Conservation (phyloP, 2,888 invertebrate species). For the Mimas tiliae region DNA sequence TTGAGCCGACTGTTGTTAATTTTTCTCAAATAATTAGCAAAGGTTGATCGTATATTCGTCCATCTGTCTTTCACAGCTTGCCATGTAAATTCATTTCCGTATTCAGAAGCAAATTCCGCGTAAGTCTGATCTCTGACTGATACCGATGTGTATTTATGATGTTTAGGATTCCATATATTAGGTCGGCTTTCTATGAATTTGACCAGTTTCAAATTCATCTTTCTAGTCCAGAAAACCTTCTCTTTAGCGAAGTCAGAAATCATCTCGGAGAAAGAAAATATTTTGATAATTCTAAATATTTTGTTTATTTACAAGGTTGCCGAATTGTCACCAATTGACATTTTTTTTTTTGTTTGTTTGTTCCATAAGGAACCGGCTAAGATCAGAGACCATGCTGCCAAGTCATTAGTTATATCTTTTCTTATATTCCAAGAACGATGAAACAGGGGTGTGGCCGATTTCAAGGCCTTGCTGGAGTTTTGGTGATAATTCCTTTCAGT, state of each 20-base stretch:
- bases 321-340: not conserved
- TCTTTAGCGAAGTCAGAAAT: slow-evolving; percentile 74
- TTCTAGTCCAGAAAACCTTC: slow-evolving; percentile 76
- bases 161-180: slow-evolving; percentile 75
- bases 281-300: not conserved
- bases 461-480: no score
- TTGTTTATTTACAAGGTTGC: not conserved
- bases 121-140: slow-evolving; percentile 67
- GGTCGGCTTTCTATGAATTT: slow-evolving; percentile 70
- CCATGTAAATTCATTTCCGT: slow-evolving; percentile 70
- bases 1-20: slow-evolving; percentile 57
- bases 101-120: slow-evolving; percentile 70
- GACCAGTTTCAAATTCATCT: slow-evolving; percentile 75
- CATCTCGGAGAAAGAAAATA: slow-evolving; percentile 46
- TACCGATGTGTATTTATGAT: slow-evolving; percentile 72
- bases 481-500: no score
- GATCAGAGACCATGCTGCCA: no score
- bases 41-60: slow-evolving; percentile 79
- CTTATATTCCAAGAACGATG: no score
- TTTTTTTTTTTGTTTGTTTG: not conserved
- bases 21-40: slow-evolving; percentile 73
- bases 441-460: no score
- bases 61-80: slow-evolving; percentile 77
- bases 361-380: no score
- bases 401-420: no score